A percentile compares a stretch with the other conserved stretches of the same genome.
phyloP scores from a whole-genome alignment of 2,113 vertebrate species.

The Pristiophorus japonicus region DNA sequence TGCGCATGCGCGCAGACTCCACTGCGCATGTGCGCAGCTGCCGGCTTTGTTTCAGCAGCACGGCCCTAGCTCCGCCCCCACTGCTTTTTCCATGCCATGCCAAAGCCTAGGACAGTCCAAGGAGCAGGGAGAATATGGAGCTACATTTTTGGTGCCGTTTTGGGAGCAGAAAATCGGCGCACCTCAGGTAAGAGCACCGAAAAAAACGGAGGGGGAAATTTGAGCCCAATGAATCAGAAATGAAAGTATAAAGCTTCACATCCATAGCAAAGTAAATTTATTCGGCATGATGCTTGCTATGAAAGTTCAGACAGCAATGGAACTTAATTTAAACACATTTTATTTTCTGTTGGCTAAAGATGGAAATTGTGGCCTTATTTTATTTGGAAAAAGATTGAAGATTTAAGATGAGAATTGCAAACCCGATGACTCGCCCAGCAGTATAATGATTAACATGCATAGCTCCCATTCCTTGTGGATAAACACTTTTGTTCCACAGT shows the following conservation, averaged over 20 bases:
- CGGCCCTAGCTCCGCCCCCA: too few relatives aligned
- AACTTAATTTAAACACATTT: background rate
- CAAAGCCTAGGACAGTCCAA: too few relatives aligned
- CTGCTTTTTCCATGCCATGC: too few relatives aligned
- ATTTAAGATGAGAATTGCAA: background rate
- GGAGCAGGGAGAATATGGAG: too few relatives aligned
- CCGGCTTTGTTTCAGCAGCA: too few relatives aligned
- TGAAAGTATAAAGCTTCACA: background rate
- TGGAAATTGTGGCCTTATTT: background rate
- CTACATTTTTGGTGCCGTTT: too few relatives aligned
- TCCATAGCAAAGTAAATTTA: background rate
- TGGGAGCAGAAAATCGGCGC: too few relatives aligned
- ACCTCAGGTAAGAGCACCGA: too few relatives aligned
- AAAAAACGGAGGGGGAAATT: too few relatives aligned
- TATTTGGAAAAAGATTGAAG: background rate
- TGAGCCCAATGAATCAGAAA: too few relatives aligned
- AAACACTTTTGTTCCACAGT: background rate
- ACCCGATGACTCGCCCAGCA: background rate
- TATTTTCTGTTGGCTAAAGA: background rate
- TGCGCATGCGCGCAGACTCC: too few relatives aligned
- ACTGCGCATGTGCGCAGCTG: too few relatives aligned
- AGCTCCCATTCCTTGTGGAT: background rate
- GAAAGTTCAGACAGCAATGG: background rate
- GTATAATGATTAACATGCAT: background rate
- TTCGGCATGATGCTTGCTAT: background rate